Percentiles rank a stretch among this genome's conserved stretches.
These are phyloP conservation scores for Protonemura montana DNA, from an alignment of 2,888 invertebrate genomes.

Conservation along the genomic window DNA sequence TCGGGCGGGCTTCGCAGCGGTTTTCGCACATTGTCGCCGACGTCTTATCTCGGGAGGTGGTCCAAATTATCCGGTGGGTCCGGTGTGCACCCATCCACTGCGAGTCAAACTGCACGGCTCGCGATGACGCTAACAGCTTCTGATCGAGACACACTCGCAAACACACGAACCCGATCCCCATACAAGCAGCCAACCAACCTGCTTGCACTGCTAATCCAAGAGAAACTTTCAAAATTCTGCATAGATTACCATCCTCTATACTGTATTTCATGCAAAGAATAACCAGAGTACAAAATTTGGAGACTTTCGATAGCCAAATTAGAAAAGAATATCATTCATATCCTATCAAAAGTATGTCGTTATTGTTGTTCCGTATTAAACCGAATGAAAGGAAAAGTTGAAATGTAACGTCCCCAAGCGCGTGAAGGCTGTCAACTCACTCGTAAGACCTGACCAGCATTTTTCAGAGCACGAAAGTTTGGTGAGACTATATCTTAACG, in stretches of 20 bases:
- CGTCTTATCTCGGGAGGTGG: not conserved
- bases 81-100: slow-evolving; percentile 8
- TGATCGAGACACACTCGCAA: slow-evolving; percentile 20
- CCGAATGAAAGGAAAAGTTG: no score
- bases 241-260: not conserved
- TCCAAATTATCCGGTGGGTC: not conserved
- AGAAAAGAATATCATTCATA: no score
- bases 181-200: not conserved
- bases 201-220: slow-evolving; percentile 19
- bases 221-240: not conserved
- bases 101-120: not conserved
- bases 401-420: no score
- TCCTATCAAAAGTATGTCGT: no score
- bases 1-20: not conserved
- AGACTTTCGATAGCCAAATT: not conserved
- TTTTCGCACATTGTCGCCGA: not conserved
- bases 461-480: not conserved
- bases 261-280: not conserved
- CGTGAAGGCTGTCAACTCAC: no score
- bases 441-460: no score
- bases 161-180: slow-evolving; percentile 28
- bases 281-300: not conserved
- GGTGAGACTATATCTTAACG: slow-evolving; percentile 8
- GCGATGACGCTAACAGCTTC: slow-evolving; percentile 39
- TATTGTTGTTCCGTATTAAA: no score